phyloP scores from a whole-genome alignment of 2,113 vertebrate species.

The Sterna hirundo region DNA sequence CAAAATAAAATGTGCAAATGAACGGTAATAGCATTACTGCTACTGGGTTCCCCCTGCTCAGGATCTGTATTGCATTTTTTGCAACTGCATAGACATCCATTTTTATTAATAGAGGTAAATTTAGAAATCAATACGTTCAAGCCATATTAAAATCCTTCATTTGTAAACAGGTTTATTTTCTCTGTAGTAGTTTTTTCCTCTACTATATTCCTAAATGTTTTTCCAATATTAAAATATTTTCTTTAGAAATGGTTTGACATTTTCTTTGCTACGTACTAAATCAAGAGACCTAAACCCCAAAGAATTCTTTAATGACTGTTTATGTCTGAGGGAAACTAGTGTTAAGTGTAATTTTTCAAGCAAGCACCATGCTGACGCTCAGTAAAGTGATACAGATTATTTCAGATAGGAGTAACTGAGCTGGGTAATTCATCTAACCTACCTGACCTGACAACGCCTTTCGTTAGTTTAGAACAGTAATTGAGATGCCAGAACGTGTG shows the following conservation, averaged over 20 bases:
- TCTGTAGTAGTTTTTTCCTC: not conserved
- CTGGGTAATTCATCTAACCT: conserved; percentile 41
- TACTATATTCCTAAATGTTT: not conserved
- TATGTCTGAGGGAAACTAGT: not conserved
- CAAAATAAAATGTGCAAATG: not conserved
- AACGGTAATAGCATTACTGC: not conserved
- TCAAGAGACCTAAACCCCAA: not conserved
- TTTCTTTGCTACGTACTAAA: not conserved
- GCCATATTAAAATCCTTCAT: not conserved
- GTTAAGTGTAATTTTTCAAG: conserved; percentile 8
- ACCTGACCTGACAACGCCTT: conserved; percentile 25
- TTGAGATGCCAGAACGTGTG: not conserved
- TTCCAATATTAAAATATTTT: not conserved
- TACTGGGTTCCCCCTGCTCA: not conserved
- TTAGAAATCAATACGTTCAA: not conserved
- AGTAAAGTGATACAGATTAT: conserved; percentile 26
- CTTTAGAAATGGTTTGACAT: not conserved
- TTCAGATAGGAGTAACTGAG: conserved; percentile 6
- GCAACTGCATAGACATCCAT: not conserved
- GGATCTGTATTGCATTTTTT: not conserved
- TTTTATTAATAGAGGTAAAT: not conserved
- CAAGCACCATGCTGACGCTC: not conserved
- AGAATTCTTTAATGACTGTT: conserved; percentile 13
- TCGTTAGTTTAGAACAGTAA: conserved; percentile 31
- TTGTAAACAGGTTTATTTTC: not conserved